Conservation (phyloP, 64 coral and sea anemone genomes). For the Stylophora pistillata region DNA sequence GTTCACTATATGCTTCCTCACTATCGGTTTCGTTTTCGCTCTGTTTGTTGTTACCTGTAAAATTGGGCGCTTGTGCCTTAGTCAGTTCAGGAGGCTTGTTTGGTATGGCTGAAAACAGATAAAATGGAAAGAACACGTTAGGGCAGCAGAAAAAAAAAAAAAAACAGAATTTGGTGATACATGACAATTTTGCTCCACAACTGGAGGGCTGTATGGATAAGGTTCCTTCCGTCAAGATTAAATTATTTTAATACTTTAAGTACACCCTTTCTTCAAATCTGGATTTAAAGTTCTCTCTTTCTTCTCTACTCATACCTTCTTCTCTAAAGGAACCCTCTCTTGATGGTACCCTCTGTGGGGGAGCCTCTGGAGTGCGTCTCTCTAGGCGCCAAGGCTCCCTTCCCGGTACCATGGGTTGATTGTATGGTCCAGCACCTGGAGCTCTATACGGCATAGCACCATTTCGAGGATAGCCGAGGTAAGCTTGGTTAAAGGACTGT, state of each 20-base stretch:
- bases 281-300: not conserved
- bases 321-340: not conserved
- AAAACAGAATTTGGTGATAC: too few relatives aligned
- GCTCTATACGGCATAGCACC: constrained; percentile 1
- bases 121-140: not conserved
- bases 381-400: constrained; percentile 38
- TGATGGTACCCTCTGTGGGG: constrained; percentile 4
- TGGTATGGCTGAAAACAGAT: not conserved
- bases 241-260: too few relatives aligned
- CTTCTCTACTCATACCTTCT: constrained; percentile 2
- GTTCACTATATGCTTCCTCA: not conserved
- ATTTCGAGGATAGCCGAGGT: constrained; percentile 46
- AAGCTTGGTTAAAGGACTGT: constrained; percentile 48
- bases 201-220: too few relatives aligned
- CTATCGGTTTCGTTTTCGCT: not conserved
- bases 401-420: constrained; percentile 38
- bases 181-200: too few relatives aligned
- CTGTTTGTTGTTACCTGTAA: too few relatives aligned
- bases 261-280: not conserved
- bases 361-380: constrained; percentile 32
- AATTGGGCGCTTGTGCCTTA: constrained; percentile 16
- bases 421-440: constrained; percentile 21
- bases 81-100: not conserved
- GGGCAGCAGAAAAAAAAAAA: not conserved
- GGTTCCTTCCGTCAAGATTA: too few relatives aligned